Percentiles rank a stretch among this genome's conserved stretches.
phyloP scores from a whole-genome alignment of 2,888 invertebrate species.

The Nomada flava region DNA sequence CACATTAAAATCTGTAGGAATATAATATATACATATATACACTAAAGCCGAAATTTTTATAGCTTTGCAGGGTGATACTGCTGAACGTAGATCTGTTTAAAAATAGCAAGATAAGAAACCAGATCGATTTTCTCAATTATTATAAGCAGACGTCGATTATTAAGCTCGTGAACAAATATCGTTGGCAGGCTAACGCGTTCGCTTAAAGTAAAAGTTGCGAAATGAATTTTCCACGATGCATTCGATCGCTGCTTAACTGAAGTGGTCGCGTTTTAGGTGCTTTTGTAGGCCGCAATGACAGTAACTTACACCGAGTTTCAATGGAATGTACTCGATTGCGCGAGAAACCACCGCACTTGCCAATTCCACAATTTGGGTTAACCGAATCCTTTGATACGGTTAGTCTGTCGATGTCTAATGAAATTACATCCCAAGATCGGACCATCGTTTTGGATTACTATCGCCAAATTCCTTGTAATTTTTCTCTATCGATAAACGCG shows the following conservation, averaged over 20 bases:
- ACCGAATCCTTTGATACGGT: constrained; percentile 51
- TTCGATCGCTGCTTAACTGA: constrained; percentile 17
- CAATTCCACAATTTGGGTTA: constrained; percentile 49
- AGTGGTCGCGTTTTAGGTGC: constrained; percentile 40
- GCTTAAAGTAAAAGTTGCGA: constrained; percentile 33
- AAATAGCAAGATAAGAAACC: neutral
- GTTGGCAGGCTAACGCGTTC: neutral
- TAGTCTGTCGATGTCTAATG: constrained; percentile 41
- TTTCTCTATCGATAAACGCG: neutral
- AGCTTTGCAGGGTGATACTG: neutral
- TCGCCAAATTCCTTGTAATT: neutral
- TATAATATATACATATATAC: too few species aligned
- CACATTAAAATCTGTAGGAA: neutral
- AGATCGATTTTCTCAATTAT: constrained; percentile 13
- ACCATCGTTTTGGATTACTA: constrained; percentile 6
- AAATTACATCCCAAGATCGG: constrained; percentile 41
- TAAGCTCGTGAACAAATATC: neutral
- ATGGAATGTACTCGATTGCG: constrained; percentile 55
- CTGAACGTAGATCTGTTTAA: neutral
- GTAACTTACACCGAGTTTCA: constrained; percentile 44
- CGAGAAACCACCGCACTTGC: constrained; percentile 43
- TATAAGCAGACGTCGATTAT: constrained; percentile 24
- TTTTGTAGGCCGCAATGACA: constrained; percentile 34
- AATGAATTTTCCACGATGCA: constrained; percentile 36
- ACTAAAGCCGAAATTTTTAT: too few species aligned